A percentile compares a stretch with the other conserved stretches of the same genome.
phyloP scores from a whole-genome alignment of 1,140 invertebrate species.

The Spodoptera frugiperda region DNA sequence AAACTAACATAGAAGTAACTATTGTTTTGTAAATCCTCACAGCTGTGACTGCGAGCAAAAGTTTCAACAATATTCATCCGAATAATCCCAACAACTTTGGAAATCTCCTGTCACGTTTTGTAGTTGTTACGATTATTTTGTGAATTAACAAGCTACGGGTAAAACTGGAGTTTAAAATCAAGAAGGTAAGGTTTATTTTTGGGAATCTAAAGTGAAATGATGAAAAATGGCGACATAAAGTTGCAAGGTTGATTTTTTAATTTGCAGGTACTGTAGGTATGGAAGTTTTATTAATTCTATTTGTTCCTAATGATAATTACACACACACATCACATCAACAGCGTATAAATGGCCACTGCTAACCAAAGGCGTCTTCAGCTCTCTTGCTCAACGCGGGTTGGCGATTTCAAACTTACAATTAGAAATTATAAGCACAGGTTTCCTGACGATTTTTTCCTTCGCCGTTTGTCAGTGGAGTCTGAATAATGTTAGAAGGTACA shows the following conservation, averaged over 20 bases:
- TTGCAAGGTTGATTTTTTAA: background rate
- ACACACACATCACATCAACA: too few species aligned
- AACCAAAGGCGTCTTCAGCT: too few species aligned
- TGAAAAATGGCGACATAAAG: background rate
- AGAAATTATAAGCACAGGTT: too few species aligned
- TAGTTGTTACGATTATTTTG: background rate
- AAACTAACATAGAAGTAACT: background rate
- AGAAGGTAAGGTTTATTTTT: background rate
- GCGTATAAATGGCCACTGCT: too few species aligned
- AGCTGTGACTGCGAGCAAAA: background rate
- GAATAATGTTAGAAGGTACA: too few species aligned
- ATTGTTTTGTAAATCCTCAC: background rate
- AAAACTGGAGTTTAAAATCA: background rate
- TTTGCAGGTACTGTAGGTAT: too few species aligned
- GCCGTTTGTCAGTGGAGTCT: too few species aligned
- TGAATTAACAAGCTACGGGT: background rate
- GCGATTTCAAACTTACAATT: too few species aligned
- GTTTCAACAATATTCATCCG: background rate
- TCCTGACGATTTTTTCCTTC: too few species aligned
- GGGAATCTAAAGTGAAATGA: background rate
- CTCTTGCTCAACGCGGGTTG: too few species aligned
- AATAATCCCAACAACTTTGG: background rate
- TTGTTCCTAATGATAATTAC: too few species aligned
- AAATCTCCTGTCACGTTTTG: background rate
- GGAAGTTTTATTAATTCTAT: too few species aligned